Percentiles rank a stretch among this genome's conserved stretches.
Conservation (phyloP, 2,888 invertebrate genomes). For the Erynnis tages region DNA sequence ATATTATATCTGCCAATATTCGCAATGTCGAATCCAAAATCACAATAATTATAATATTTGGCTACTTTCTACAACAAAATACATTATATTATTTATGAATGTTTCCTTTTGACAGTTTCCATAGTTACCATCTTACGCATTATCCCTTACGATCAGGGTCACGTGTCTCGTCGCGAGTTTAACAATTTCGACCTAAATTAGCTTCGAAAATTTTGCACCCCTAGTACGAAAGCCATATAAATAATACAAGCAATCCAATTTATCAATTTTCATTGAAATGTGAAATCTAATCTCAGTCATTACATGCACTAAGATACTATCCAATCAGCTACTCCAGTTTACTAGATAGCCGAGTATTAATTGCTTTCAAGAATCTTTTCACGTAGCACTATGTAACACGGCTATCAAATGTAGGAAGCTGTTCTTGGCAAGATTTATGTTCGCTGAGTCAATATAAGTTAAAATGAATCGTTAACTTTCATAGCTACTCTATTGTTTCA, state of each 20-base stretch:
- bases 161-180: no score
- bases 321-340: neutral
- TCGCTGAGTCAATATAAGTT: neutral
- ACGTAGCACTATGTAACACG: neutral
- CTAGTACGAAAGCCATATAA: no score
- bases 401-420: slow-evolving; percentile 7
- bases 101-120: no score
- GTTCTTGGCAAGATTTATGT: neutral
- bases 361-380: neutral
- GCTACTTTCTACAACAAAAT: no score
- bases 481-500: slow-evolving; percentile 4
- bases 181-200: no score
- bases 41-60: no score
- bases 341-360: neutral
- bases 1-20: no score
- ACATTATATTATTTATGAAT: no score
- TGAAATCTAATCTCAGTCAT: neutral
- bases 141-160: no score
- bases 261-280: neutral
- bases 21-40: no score
- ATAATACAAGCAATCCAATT: neutral
- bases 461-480: neutral
- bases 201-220: no score
- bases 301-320: neutral
- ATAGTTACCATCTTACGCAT: no score